Evolutionary conservation across 2,797 vertebrate species (phyloP), one percentile per base, ranked within the genome.

Genomic region (Gambelia wislizenii): DNA sequence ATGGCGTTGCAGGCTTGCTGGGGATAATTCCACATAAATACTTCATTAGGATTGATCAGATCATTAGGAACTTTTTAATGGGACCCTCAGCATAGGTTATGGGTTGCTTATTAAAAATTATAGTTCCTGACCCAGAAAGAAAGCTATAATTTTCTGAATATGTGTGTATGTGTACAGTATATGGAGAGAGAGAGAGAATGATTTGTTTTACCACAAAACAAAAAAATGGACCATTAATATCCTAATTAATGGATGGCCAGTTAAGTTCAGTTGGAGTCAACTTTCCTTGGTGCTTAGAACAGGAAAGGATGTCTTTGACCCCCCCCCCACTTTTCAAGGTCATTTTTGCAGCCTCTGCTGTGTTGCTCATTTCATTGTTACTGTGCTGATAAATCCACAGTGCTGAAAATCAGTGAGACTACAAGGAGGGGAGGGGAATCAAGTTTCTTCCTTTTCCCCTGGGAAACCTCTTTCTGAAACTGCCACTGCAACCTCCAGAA

Each of bases 11-110:
- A 82, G 4, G 1, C 42, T 74, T 82, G 30, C 54, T 83, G 42
- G 79, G 61, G 54, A 83, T 88, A 87, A 88, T 83, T 88, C 42
- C 54, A 79, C 76, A 87, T 75, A 83, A 83, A 88, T 88, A 88
- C 70, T 88, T 88, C 69, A 83, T 83, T 75, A 83, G 42, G 7
- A 88, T 83, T 44, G 33, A 83, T 75, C 39, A 49, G 54, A 83
- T 83, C 69, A 1, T 83, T 88, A 83, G 22, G 52, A 83, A 49
- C 39, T 61, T 87, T 82, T 84, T 83, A 69, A 83, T 74, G 52
- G 20, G 42, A 3, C 67, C 42, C 70, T 75, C 33, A 47, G 70
- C 39, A 74, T 56, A 42, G 79, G 22, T 14, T 75, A 82, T 87
- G 52, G 30, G 44, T n/a, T 56, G 52, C 78, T 87, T 82, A 44